A percentile compares a stretch with the other conserved stretches of the same genome.
These are phyloP conservation scores for Megaceryle torquata DNA, from an alignment of 2,113 vertebrate genomes.

Conservation along the genomic window DNA sequence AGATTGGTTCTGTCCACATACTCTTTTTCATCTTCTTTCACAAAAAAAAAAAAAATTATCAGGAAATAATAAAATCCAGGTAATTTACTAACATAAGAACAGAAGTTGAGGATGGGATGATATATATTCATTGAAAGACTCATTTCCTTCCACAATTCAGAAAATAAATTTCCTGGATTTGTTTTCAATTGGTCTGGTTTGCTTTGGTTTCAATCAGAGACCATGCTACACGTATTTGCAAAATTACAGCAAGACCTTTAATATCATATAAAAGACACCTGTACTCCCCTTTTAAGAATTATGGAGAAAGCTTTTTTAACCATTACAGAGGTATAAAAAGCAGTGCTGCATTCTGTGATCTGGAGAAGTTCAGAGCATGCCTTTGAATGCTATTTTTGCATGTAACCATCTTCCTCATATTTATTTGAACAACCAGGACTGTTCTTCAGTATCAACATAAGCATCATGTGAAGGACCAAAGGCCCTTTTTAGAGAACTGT, in stretches of 20 bases:
- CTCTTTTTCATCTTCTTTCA: background rate
- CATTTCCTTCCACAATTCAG: background rate
- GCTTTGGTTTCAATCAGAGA: background rate
- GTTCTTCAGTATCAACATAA: background rate
- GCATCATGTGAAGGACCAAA: background rate
- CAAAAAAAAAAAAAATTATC: conserved; percentile 6
- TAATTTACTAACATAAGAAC: conserved; percentile 3
- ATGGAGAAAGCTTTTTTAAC: background rate
- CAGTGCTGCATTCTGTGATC: background rate
- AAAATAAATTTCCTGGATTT: background rate
- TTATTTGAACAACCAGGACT: background rate
- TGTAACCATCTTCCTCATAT: background rate
- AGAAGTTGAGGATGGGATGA: background rate
- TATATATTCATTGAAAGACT: background rate
- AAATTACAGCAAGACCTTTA: background rate
- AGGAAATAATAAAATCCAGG: background rate
- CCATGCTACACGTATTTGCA: background rate
- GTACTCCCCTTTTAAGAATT: background rate
- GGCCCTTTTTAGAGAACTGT: background rate
- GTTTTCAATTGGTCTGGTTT: background rate
- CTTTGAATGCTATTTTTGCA: background rate
- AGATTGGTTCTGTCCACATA: background rate
- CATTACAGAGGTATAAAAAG: background rate
- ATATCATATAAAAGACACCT: background rate
- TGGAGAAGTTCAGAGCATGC: background rate